These are phyloP conservation scores for Formica exsecta DNA, from an alignment of 1,140 invertebrate species.

Conservation along the genomic window DNA sequence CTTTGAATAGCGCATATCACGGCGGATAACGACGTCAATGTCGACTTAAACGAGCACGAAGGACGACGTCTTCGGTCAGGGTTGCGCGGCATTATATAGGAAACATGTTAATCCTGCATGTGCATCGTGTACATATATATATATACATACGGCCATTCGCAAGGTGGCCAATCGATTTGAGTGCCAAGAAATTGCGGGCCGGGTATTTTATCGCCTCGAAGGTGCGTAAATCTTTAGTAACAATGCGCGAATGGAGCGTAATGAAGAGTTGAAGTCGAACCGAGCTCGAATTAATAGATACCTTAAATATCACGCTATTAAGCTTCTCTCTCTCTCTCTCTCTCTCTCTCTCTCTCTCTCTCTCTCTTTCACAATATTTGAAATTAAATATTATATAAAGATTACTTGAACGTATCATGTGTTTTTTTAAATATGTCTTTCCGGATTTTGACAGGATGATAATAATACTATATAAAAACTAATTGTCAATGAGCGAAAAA, in stretches of 20 bases:
- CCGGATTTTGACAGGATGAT: conserved; percentile 31
- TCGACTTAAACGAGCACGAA: conserved; percentile 51
- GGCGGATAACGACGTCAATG: conserved; percentile 64
- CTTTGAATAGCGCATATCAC: conserved; percentile 18
- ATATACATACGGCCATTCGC: conserved; percentile 24
- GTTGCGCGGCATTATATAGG: conserved; percentile 46
- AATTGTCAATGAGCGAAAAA: conserved; percentile 40
- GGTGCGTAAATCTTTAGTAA: conserved; percentile 74
- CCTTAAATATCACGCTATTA: conserved; percentile 12
- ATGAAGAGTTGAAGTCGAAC: conserved; percentile 58
- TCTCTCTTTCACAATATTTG: not conserved
- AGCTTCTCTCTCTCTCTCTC: not conserved
- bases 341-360: not conserved
- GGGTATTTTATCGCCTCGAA: conserved; percentile 64
- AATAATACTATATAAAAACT: conserved; percentile 44
- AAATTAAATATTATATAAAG: not conserved
- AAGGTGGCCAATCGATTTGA: conserved; percentile 68
- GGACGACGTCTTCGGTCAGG: conserved; percentile 41
- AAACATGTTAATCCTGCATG: conserved; percentile 71
- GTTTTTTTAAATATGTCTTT: not conserved
- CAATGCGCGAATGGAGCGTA: conserved; percentile 64
- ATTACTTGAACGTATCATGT: not conserved
- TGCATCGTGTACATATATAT: not conserved
- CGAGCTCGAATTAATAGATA: conserved; percentile 42
- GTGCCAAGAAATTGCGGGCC: conserved; percentile 64